Conservation (phyloP, 1,140 invertebrate species). For the Hylyphantes graminicola region DNA sequence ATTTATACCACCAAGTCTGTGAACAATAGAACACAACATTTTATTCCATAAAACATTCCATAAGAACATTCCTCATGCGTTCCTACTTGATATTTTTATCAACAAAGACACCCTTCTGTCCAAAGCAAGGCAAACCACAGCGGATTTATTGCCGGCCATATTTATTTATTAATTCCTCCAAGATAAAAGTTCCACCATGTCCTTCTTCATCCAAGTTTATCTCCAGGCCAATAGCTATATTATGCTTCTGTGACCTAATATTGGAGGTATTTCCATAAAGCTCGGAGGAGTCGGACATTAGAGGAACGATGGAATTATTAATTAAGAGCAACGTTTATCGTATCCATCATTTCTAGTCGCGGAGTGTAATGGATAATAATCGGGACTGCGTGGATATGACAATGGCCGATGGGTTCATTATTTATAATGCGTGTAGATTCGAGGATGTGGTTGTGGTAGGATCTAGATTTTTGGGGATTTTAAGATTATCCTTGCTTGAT, state of each 20-base stretch:
- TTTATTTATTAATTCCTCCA: background rate
- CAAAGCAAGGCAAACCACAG: no score
- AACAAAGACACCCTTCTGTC: no score
- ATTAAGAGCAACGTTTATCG: slow-evolving; percentile 3
- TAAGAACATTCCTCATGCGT: no score
- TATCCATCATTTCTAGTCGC: background rate
- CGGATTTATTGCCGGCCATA: background rate
- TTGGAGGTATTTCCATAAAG: background rate
- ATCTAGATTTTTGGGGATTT: no score
- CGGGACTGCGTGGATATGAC: background rate
- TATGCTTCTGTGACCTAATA: background rate
- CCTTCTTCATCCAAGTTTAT: background rate
- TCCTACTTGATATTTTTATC: no score
- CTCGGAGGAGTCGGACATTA: background rate
- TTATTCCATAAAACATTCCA: no score
- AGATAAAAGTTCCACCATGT: background rate
- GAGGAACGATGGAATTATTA: background rate
- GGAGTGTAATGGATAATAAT: background rate
- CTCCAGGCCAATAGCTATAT: background rate
- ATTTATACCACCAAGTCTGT: no score
- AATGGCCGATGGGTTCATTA: background rate
- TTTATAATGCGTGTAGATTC: background rate
- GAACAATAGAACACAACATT: no score
- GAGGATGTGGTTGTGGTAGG: no score
- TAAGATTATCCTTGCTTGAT: no score